Conservation (phyloP, 1,140 invertebrate species). For the Drosophila melanogaster region Release_6_plus_ISO1_MT NC_004354.4:13241501-13242000, state of each 20-base stretch:
- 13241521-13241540: conserved; percentile 73
- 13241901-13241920: too few species aligned
- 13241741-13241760: neutral
- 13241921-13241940: too few species aligned
- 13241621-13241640: conserved; percentile 73
- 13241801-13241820: too few species aligned
- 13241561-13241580: conserved; percentile 82
- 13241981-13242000: too few species aligned
- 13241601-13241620: conserved; percentile 63
- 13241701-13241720: conserved; percentile 57
- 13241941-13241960: too few species aligned
- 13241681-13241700: conserved; percentile 54
- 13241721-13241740: neutral
- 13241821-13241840: too few species aligned
- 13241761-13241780: too few species aligned
- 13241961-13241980: too few species aligned
- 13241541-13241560: conserved; percentile 83
- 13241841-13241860: too few species aligned
- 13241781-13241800: too few species aligned
- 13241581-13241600: conserved; percentile 30
- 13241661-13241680: conserved; percentile 63
- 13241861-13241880: too few species aligned
- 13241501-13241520: conserved; percentile 50
- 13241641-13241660: conserved; percentile 6
- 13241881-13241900: too few species aligned